Evolutionary conservation across 2,888 invertebrate species (phyloP).

Genomic region (Acronicta leporina): DNA sequence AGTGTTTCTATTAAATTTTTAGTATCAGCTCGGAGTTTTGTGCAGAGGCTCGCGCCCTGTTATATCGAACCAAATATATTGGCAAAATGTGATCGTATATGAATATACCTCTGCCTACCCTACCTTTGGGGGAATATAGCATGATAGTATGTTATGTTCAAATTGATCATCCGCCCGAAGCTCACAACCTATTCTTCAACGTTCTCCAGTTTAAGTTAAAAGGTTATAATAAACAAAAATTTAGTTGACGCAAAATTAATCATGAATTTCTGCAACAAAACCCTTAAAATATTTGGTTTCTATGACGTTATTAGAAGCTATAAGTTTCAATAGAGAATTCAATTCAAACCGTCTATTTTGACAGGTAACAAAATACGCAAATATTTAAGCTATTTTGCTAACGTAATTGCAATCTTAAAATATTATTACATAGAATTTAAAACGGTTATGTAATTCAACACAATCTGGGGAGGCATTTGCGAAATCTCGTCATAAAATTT

Average conservation of each 20-base stretch:
- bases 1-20: too few species aligned
- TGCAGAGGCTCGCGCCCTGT: too few species aligned
- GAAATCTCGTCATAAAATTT: conserved; percentile 46
- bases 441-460: conserved; percentile 31
- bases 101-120: too few species aligned
- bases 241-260: conserved; percentile 18
- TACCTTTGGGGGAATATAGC: too few species aligned
- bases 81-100: too few species aligned
- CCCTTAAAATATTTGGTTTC: background rate
- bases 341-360: conserved; percentile 13
- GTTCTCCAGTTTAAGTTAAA: conserved; percentile 50
- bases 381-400: conserved; percentile 39
- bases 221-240: conserved; percentile 13
- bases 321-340: conserved; percentile 11
- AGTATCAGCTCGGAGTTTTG: too few species aligned
- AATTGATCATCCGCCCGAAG: conserved; percentile 53
- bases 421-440: conserved; percentile 34
- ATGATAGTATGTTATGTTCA: too few species aligned
- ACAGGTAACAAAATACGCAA: conserved; percentile 35
- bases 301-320: conserved; percentile 5
- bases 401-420: conserved; percentile 19
- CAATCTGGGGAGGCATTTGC: conserved; percentile 36
- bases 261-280: background rate
- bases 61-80: too few species aligned
- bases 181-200: conserved; percentile 59